Conservation (phyloP, 2,888 invertebrate genomes). For the Glaucopsyche alexis region DNA sequence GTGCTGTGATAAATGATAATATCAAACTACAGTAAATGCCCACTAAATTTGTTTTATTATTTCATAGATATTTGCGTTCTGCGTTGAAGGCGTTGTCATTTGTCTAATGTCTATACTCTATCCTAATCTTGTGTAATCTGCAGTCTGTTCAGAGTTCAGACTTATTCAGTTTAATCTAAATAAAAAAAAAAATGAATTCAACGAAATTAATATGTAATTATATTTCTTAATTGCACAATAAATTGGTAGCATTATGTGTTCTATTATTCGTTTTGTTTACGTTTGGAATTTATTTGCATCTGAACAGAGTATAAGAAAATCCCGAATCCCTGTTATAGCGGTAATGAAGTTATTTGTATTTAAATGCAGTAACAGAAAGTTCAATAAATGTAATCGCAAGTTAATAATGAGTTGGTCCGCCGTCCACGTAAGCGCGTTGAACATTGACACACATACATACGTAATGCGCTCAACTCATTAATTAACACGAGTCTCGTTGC, state of each 20-base stretch:
- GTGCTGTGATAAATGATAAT: background rate
- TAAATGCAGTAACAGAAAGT: background rate
- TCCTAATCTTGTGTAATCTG: background rate
- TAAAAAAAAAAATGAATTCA: too few species aligned
- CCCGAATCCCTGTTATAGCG: too few species aligned
- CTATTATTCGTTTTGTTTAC: too few species aligned
- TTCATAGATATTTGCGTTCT: background rate
- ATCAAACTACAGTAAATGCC: background rate
- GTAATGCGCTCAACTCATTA: background rate
- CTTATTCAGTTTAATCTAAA: too few species aligned
- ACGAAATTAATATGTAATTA: too few species aligned
- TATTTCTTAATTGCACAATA: too few species aligned
- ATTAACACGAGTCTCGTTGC: background rate
- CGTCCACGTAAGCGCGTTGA: background rate
- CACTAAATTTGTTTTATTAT: background rate
- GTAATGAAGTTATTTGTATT: background rate
- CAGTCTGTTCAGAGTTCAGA: background rate
- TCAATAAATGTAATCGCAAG: background rate
- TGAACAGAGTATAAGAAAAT: too few species aligned
- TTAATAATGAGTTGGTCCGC: background rate
- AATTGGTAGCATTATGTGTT: too few species aligned
- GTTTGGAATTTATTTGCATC: too few species aligned
- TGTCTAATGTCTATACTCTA: background rate
- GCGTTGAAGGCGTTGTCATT: background rate
- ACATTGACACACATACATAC: conserved; percentile 12